Evolutionary conservation across 2,797 vertebrate genomes (phyloP), one percentile per base, ranked within the genome.

Genomic region (Chrosomus eos): DNA sequence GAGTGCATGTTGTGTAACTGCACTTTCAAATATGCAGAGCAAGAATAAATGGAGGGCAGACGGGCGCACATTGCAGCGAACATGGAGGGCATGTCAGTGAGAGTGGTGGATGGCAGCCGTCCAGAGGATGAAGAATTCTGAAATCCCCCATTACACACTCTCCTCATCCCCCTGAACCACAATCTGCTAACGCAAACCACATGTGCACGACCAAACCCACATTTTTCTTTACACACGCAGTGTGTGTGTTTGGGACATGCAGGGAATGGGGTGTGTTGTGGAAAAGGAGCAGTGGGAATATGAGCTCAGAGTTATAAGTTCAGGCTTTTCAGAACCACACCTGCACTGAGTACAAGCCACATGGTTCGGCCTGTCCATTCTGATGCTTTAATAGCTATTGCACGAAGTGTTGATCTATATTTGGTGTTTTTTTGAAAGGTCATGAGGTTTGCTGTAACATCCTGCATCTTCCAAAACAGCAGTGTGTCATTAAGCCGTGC

Each of bases 151-250:
- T 90, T 91, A 90, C 82, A 82, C 84, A 86, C 88, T 88, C 88
- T 82, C 86, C 88, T 85, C 79, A 71, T 78, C 70, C 62, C 84
- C 80, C 76, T 66, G 8, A 82, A 84, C 82, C 71, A 21, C 71
- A 48, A 16, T 26, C 86, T 81, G 86, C 77, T 90, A 93, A 94
- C 86, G 84, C 60, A 88, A 92, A 93, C 89, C 94, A 94, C 88
- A 92, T 93, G 90, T 33, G 82, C 38, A 3, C 31, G 55, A 66
- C 70, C 76, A 79, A 88, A 64, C 85, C 60, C 33, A 62, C 85
- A 85, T 82, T 78, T 72, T 83, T 81, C 70, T 73, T 38, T 31
- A 67, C 48, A 82, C 76, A 70, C 31, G 18, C 51, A 38, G 45
- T 68, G 26, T 76, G 79, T 74, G 45, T 67, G 77, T 83, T 51